A percentile compares a stretch with the other conserved stretches of the same genome.
Conservation (phyloP, 2,888 invertebrate genomes). For the Eristalis intricaria region DNA sequence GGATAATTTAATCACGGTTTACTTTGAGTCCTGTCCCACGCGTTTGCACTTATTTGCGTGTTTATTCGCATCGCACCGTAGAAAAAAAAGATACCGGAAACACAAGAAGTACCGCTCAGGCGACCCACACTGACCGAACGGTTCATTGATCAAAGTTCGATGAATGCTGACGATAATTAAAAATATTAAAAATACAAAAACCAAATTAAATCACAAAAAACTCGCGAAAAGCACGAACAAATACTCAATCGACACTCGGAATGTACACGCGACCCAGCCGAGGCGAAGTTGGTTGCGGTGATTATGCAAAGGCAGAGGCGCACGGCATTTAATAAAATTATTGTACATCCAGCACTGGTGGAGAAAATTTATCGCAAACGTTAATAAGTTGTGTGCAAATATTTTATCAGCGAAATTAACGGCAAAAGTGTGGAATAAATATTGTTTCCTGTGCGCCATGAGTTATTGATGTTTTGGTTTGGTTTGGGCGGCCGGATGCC, state of each 20-base stretch:
- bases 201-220: constrained; percentile 3
- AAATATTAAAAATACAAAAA: constrained; percentile 16
- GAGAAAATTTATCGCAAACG: constrained; percentile 26
- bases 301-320: constrained; percentile 15
- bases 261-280: not conserved
- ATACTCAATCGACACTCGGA: not conserved
- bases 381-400: constrained; percentile 42
- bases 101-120: not conserved
- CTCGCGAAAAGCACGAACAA: not conserved
- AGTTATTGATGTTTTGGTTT: not conserved
- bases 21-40: constrained; percentile 8
- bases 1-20: constrained; percentile 38
- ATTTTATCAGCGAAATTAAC: constrained; percentile 38
- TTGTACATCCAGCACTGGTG: constrained; percentile 1
- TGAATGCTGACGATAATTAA: constrained; percentile 27
- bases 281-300: not conserved
- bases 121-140: not conserved
- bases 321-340: constrained; percentile 30
- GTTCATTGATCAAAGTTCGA: constrained; percentile 31
- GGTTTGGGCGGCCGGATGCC: not conserved
- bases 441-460: constrained; percentile 10
- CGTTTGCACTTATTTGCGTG: constrained; percentile 7
- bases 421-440: constrained; percentile 27
- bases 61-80: not conserved
- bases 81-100: not conserved